Evolutionary conservation across 2,888 invertebrate species (phyloP).

Genomic region (Hirtodrosophila confusa): DNA sequence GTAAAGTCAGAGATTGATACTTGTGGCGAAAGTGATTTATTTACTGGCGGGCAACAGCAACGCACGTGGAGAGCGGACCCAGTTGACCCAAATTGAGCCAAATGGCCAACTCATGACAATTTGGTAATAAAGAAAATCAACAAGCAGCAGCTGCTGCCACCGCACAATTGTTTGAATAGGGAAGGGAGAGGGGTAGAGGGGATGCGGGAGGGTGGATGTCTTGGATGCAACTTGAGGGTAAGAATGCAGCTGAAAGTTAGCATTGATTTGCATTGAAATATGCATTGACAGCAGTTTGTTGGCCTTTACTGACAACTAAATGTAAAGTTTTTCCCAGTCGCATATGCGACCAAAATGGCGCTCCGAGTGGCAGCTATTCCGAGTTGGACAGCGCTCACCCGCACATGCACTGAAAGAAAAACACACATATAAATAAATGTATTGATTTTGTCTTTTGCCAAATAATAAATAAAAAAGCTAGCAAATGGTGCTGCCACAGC

Average conservation of each 20-base stretch:
- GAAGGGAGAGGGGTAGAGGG: not conserved
- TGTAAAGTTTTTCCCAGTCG: slow-evolving; percentile 57
- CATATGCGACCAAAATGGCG: slow-evolving; percentile 65
- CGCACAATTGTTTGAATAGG: not conserved
- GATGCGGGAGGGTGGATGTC: not conserved
- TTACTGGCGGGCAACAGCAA: slow-evolving; percentile 45
- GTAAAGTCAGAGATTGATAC: slow-evolving; percentile 73
- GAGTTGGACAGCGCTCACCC: slow-evolving; percentile 18
- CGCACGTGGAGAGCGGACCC: slow-evolving; percentile 41
- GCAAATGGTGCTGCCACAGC: slow-evolving; percentile 34
- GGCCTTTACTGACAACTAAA: slow-evolving; percentile 60
- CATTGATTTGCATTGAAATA: slow-evolving; percentile 63
- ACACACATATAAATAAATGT: slow-evolving; percentile 53
- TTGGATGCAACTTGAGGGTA: slow-evolving; percentile 3
- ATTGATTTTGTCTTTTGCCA: slow-evolving; percentile 70
- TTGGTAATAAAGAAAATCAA: slow-evolving; percentile 69
- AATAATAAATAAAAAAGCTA: slow-evolving; percentile 71
- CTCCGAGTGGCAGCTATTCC: slow-evolving; percentile 42
- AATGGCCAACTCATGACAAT: slow-evolving; percentile 73
- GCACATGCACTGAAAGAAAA: slow-evolving; percentile 35
- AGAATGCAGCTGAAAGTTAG: slow-evolving; percentile 45
- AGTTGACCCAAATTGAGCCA: slow-evolving; percentile 70
- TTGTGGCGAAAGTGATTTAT: slow-evolving; percentile 78
- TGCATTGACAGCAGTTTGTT: slow-evolving; percentile 51
- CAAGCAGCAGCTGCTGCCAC: slow-evolving; percentile 24